Base-by-base conservation (phyloP, 2,113 vertebrate species). In the Brachyistius frenatus region DNA sequence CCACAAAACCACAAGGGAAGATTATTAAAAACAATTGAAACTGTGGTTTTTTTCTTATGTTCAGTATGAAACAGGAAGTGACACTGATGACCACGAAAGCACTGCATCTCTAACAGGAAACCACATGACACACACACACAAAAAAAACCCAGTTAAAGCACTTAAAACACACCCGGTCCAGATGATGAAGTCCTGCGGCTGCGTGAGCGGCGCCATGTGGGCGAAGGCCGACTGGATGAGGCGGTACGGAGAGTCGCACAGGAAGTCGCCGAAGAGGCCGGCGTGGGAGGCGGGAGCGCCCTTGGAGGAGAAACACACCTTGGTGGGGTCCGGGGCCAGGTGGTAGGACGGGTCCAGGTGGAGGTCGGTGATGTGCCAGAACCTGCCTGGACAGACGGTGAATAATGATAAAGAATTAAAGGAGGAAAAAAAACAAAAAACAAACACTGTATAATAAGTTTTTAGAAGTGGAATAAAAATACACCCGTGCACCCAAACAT, bases 331-430 rank as follows among this genome's bases (percentile, higher is more conserved):
- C 1, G 93, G 79, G 7, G 93, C 94, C 83, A 97, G 83, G 81
- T 96, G 96, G 90, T 98, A 99, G 80, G 94, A 95, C 0, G 97
- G 96, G 87, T 99, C 98, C 91, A 99, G 93, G 92, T 99, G 98
- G 84, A 99, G 95, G 89, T 99, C 97, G 0, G 97, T 97, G 76
- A 99, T 93, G 64, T 99, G 98, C 97, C 98, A 99, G 92, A 99
- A 99, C 66, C 96, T 92, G 35, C 96, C 97, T 98, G 93, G 65
- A 87, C 0, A 30, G 4, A 55, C 5, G 47, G 14, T 0, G 11
- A 11, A 7, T 9, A 41, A 16, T 3, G 10, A 31, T 31, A 61
- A 39, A 10, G 13, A 50, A 13, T 13, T n/a, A 5, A 44, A 54
- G 41, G 41, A 44, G 10, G 5, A 23, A 7, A 52, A 9, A 30